Evolutionary conservation across 2,888 invertebrate species (phyloP), one percentile per base, ranked within the genome.

Genomic region (Zelleria hepariella): DNA sequence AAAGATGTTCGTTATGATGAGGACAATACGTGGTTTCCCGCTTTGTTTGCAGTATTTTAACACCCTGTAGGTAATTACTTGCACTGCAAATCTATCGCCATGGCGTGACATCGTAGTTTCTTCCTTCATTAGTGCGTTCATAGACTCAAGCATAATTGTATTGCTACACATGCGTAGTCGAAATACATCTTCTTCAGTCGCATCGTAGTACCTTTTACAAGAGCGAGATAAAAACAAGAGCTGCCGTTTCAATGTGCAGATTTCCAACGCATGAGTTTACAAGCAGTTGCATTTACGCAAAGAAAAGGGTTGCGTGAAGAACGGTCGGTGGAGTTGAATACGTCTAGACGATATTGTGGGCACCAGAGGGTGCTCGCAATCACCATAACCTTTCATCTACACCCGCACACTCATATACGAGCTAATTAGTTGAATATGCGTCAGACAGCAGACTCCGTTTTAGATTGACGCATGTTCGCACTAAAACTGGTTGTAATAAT

Each of bases 281-380:
- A 20, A 51, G 51, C 24, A 25, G 24, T 54, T 18, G 25, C 26
- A 54, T 26, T 54, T 26, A 54, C 54, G 54, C 54, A 56, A 26
- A 24, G 54, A 18, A 54, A 32, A 54, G 54, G 21, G 56, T 56
- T 42, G 56, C 42, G 15, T 56, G 20, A 56, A 47, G 32, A 10
- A 26, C 18, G 20, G 49, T 47, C 60, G 64, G 63, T 15, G 32
- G 32, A 15, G 15, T 42, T 76, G 74, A 77, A 78, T 76, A 70
- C 69, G 80, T 80, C 80, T 79, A 80, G 78, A 80, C 78, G 66
- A 66, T 67, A 76, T 79, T 80, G 77, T 79, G 66, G 64, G 64
- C 58, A 62, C 65, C 64, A 65, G 65, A 64, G 65, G 25, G 32
- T 42, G 32, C 32, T 42, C 15, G 32, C 32, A 15, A 42, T 42